Evolutionary conservation across 2,888 invertebrate genomes (phyloP).

Genomic region (Azorinus chamasolen): DNA sequence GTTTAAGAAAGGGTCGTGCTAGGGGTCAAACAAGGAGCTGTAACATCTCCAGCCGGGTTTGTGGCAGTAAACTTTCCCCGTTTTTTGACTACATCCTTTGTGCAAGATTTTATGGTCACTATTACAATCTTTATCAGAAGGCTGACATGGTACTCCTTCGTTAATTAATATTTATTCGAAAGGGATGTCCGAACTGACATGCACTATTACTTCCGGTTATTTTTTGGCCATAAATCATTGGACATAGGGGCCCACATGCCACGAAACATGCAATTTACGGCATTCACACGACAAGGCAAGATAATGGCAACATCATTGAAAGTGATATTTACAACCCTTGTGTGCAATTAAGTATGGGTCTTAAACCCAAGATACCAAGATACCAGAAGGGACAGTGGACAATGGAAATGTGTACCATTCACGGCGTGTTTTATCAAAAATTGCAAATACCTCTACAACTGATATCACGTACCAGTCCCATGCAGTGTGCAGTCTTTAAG

Average conservation of each 20-base stretch:
- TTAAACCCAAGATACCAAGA: too few relatives aligned
- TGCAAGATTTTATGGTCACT: slow-evolving; percentile 53
- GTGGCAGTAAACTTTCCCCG: too few relatives aligned
- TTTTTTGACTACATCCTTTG: slow-evolving; percentile 5
- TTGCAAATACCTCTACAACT: too few relatives aligned
- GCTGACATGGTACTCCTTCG: slow-evolving; percentile 22
- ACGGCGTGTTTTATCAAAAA: too few relatives aligned
- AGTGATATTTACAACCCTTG: slow-evolving; percentile 18
- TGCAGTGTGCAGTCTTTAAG: too few relatives aligned
- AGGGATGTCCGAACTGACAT: slow-evolving; percentile 54
- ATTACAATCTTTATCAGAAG: slow-evolving; percentile 39
- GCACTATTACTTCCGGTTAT: slow-evolving; percentile 61
- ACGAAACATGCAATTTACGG: slow-evolving; percentile 54
- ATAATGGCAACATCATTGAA: background rate
- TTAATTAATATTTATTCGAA: slow-evolving; percentile 51
- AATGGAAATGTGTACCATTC: too few relatives aligned
- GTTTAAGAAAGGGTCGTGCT: background rate
- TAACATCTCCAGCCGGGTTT: too few relatives aligned
- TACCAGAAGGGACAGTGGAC: too few relatives aligned
- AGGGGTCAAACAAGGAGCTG: slow-evolving; percentile 6
- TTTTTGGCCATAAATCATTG: slow-evolving; percentile 59
- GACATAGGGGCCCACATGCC: slow-evolving; percentile 56
- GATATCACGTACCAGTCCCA: too few relatives aligned
- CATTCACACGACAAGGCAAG: slow-evolving; percentile 2
- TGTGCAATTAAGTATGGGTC: background rate